Evolutionary conservation across 2,797 vertebrate species (phyloP).

Genomic region (Epinephelus awoara): DNA sequence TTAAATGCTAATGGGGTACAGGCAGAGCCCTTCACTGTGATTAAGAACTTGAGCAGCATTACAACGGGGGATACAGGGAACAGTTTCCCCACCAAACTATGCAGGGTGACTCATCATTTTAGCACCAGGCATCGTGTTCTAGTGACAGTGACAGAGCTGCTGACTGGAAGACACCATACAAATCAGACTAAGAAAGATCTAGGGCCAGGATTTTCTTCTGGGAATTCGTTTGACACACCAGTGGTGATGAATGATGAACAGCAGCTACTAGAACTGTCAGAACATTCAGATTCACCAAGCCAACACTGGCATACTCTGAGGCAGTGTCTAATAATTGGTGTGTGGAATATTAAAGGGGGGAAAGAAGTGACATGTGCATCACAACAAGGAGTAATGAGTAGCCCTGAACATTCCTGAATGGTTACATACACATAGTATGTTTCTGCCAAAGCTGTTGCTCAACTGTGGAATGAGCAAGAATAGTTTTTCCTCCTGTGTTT

Average conservation of each 20-base stretch:
- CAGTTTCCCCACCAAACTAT: slow-evolving; percentile 24
- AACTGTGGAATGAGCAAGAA: slow-evolving; percentile 40
- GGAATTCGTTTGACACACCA: slow-evolving; percentile 22
- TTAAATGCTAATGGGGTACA: slow-evolving; percentile 52
- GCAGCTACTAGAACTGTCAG: slow-evolving; percentile 16
- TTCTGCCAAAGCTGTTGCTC: slow-evolving; percentile 42
- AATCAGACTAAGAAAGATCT: slow-evolving; percentile 2
- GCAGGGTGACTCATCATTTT: slow-evolving; percentile 49
- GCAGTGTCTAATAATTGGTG: slow-evolving; percentile 5
- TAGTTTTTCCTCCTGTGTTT: slow-evolving; percentile 36
- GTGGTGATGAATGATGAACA: slow-evolving; percentile 12
- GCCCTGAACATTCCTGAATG: slow-evolving; percentile 55
- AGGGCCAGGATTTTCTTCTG: slow-evolving; percentile 19
- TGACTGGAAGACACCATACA: slow-evolving; percentile 26
- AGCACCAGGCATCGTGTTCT: slow-evolving; percentile 13
- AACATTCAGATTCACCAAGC: slow-evolving; percentile 26
- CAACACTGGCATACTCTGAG: slow-evolving; percentile 11
- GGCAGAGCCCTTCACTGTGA: slow-evolving; percentile 28
- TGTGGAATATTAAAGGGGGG: not conserved
- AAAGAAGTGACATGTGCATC: slow-evolving; percentile 2
- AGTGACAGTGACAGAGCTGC: slow-evolving; percentile 35
- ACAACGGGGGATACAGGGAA: slow-evolving; percentile 14
- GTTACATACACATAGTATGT: slow-evolving; percentile 20
- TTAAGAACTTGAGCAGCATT: slow-evolving; percentile 35
- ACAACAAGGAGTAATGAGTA: slow-evolving; percentile 44